phyloP scores from a whole-genome alignment of 2,113 vertebrate species.

The Chaenocephalus aceratus region DNA sequence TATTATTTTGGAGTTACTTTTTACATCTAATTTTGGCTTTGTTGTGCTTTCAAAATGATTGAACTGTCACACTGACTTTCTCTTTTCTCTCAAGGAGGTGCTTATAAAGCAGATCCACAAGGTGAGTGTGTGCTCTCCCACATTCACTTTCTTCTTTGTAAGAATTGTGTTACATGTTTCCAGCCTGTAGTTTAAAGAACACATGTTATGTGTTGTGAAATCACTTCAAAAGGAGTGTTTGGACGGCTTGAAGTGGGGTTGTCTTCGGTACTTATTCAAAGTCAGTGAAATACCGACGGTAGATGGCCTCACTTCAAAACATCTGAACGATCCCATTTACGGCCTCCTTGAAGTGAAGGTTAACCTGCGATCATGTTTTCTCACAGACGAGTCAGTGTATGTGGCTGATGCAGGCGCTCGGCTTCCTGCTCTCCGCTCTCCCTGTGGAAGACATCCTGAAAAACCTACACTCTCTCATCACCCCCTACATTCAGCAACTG shows the following conservation, averaged over 20 bases:
- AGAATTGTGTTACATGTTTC: constrained; percentile 18
- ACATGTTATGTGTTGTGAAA: background rate
- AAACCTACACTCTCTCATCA: constrained; percentile 98
- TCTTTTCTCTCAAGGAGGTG: constrained; percentile 88
- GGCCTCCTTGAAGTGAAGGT: constrained; percentile 1
- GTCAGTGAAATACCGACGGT: too few relatives aligned
- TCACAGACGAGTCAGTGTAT: constrained; percentile 98
- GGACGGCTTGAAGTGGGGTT: too few relatives aligned
- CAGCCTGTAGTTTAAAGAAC: constrained; percentile 4
- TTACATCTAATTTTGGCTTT: constrained; percentile 4
- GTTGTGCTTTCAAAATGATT: constrained; percentile 22
- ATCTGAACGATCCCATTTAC: background rate
- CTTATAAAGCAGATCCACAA: constrained; percentile 99
- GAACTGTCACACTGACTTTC: constrained; percentile 12
- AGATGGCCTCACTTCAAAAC: too few relatives aligned
- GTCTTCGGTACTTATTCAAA: too few relatives aligned
- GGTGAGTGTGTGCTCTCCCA: constrained; percentile 82
- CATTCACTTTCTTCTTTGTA: constrained; percentile 26
- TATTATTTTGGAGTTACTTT: constrained; percentile 4
- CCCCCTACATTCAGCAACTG: constrained; percentile 98
- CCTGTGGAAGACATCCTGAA: constrained; percentile 98
- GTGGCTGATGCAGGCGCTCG: constrained; percentile 99
- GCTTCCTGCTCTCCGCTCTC: constrained; percentile 96
- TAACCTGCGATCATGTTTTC: constrained; percentile 30
- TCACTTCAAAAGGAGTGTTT: background rate